Evolutionary conservation across 2,797 vertebrate species (phyloP).

Genomic region (Peromyscus eremicus): DNA sequence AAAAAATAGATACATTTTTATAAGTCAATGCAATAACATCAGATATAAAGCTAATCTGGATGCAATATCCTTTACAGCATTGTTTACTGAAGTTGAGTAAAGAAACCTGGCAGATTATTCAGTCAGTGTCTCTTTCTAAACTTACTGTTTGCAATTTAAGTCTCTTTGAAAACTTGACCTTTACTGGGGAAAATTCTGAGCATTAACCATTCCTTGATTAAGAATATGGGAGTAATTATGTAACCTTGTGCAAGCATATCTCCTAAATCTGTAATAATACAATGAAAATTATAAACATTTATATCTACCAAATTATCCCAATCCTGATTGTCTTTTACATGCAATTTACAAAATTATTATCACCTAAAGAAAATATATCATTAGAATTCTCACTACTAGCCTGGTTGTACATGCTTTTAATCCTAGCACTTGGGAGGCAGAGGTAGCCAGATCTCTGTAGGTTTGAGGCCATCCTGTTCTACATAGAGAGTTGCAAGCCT

Average conservation of each 20-base stretch:
- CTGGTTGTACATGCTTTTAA: background rate
- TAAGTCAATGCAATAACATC: constrained; percentile 48
- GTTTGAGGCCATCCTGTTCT: background rate
- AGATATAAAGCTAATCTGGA: constrained; percentile 51
- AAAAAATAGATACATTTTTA: constrained; percentile 55
- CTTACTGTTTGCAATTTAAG: background rate
- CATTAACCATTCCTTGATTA: constrained; percentile 5
- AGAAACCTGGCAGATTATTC: background rate
- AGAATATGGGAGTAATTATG: constrained; percentile 7
- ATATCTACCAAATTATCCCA: constrained; percentile 2
- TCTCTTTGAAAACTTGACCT: constrained; percentile 28
- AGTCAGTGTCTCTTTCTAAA: background rate
- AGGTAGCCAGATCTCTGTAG: background rate
- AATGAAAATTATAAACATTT: constrained; percentile 28
- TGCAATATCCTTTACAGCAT: constrained; percentile 27
- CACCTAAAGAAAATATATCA: constrained; percentile 39
- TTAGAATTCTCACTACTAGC: constrained; percentile 8
- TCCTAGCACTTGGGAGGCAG: background rate
- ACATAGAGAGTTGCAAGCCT: background rate
- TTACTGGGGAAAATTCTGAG: background rate
- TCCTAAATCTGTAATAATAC: constrained; percentile 12
- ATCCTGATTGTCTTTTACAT: constrained; percentile 32
- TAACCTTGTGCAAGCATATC: background rate
- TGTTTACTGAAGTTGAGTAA: constrained; percentile 4
- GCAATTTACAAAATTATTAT: constrained; percentile 16